phyloP scores from a whole-genome alignment of 2,113 vertebrate species.

The Sarotherodon lohbergeri region DNA sequence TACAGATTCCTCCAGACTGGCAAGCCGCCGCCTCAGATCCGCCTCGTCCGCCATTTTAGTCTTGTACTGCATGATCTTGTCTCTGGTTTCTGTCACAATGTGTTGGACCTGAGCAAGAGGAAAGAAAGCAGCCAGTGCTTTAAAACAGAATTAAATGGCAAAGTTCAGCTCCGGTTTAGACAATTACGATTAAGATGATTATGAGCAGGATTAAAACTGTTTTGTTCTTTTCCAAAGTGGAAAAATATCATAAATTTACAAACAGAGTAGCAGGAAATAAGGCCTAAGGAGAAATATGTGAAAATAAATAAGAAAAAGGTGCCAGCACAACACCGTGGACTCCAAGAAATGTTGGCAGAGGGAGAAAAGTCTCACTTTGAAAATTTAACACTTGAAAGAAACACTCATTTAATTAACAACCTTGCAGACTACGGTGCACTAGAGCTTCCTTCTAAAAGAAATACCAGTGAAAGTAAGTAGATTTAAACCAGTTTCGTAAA shows the following conservation, averaged over 20 bases:
- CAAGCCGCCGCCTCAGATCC: conserved; percentile 86
- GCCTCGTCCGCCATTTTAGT: conserved; percentile 87
- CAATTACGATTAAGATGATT: background rate
- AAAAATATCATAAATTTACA: background rate
- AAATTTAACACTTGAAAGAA: background rate
- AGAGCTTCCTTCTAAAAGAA: background rate
- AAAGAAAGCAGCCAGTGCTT: background rate
- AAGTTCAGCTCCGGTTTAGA: background rate
- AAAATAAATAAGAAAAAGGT: background rate
- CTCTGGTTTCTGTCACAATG: conserved; percentile 91
- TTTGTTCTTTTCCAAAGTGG: background rate
- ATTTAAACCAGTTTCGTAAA: background rate
- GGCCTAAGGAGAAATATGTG: background rate
- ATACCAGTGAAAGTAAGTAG: background rate
- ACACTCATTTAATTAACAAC: background rate
- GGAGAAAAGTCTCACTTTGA: background rate
- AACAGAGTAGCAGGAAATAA: background rate
- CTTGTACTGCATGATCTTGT: conserved; percentile 93
- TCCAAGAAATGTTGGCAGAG: background rate
- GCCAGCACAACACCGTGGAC: background rate
- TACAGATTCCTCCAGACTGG: conserved; percentile 88
- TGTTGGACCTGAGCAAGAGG: conserved; percentile 73
- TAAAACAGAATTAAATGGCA: background rate
- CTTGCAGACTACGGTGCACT: background rate
- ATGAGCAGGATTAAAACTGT: background rate